Base-by-base conservation (phyloP, 2,888 invertebrate genomes). In the Leptinotarsa tumamoca region DNA sequence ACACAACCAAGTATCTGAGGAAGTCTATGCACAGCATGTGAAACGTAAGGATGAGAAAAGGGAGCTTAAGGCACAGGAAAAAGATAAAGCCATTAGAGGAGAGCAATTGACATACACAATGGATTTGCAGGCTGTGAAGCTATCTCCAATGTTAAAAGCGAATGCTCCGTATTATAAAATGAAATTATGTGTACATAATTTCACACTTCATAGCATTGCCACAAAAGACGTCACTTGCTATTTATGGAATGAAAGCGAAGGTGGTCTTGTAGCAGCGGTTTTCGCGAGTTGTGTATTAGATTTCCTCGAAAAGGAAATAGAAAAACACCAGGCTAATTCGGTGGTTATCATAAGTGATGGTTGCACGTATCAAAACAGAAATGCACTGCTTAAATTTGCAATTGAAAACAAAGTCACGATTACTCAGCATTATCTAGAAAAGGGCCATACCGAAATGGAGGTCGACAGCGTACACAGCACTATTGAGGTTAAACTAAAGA, bases 171-270 rank as follows among this genome's bases (percentile, higher is more conserved):
- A 67, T 43, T 67, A 49, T 67, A 67, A 67, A 43, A 67, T 49
- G 17, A 63, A 63, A 67, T 67, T 67, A 43, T 77, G 49, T 75
- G 63, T 63, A 67, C 67, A 72, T 51, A 74, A 86, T 3, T 72
- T 51, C 51, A 51, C 51, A 51, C 51, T 51, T 51, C 51, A 51
- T 51, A 51, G 15, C 51, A 51, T 15, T 51, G 1, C 51, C 15
- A 51, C 51, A 2, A 51, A 51, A 2, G 51, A 51, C 15, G 2
- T 51, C 51, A 51, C 15, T 51, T 51, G 51, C 51, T 51, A 51
- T 51, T 51, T 51, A 51, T 15, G 51, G 15, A 51, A 51, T 51
- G 15, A 15, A 51, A 51, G 15, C 51, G 51, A 51, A 51, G 17
- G 51, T 51, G 51, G 51, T 51, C 51, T 51, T 51, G 51, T 51